Evolutionary conservation across 2,888 invertebrate species (phyloP), one percentile per base, ranked within the genome.

Genomic region (Bembecia ichneumoniformis): DNA sequence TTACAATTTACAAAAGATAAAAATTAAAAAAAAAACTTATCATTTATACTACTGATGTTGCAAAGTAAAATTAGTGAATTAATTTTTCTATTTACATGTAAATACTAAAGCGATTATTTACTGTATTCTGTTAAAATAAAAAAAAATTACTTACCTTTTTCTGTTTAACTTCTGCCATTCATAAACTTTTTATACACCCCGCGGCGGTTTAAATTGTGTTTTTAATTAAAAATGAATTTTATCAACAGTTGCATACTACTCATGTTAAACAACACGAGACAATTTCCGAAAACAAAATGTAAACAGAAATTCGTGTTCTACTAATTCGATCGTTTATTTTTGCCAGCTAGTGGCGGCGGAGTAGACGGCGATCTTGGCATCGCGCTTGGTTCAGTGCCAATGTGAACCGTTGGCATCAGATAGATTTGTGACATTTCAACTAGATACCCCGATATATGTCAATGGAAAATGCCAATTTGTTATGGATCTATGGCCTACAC

Each of bases 321-420:
- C 14, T n/a, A 40, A 40, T 40, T 40, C 7, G 4, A 40, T 13
- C 13, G 44, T 14, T 44, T 44, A 44, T 44, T 44, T 44, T 44
- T n/a, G 44, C 15, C 17, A 13, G 44, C 44, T 5, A n/a, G 1
- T 40, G 5, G 40, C 40, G 11, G 11, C 40, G 16, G 44, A 44
- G 15, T 7, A 15, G 11, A 15, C 16, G 44, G 44, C 17, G 15
- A 34, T 20, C 13, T 34, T 46, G 46, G 28, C 46, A 46, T 48
- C 52, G 52, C 49, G 43, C 49, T 62, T 68, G 69, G 68, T 55
- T 44, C 28, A 3, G 44, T 53, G 70, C 70, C 69, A 69, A 58
- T 50, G 50, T 34, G 52, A 53, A 59, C 58, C 62, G 53, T 58
- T 56, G 55, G 54, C 57, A 52, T 45, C 53, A 48, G 53, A 50